Base-by-base conservation (phyloP, 1,140 invertebrate genomes). In the Pinna nobilis region DNA sequence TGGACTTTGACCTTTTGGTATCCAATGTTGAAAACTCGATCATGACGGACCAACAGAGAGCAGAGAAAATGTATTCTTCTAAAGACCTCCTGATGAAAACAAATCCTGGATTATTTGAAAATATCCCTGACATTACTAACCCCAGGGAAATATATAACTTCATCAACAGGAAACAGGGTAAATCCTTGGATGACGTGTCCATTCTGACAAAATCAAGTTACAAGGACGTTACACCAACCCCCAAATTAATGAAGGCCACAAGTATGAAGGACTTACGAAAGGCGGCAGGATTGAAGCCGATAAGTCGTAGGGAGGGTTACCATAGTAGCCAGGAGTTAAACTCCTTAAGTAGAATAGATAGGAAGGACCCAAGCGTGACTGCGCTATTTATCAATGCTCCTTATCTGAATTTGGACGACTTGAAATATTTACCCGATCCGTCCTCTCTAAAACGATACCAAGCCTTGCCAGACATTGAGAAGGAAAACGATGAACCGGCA, bases 131-230 rank as follows among this genome's bases (percentile, higher is more conserved):
- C 49, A 53, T 71, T 5, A 71, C 69, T 23, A 71, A 71, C 23
- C 69, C 69, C 28, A 47, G 69, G 30, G 60, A 71, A 32, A 61
- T 71, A n/a, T 71, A 71, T 60, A 63, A 50, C n/a, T 61, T 64
- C 9, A 39, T 71, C 35, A 63, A 37, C 59, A 63, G 44, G 44
- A 3, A 25, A 5, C 59, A 35, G 35, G 37, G 20, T 15, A 63
- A 44, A 30, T 63, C 59, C 11, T 23, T 37, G 13, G 59, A 44
- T 63, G 59, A 63, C 37, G 35, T 63, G 23, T 41, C 59, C 7
- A 28, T 11, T 25, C 11, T 63, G 9, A 30, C 35, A 0, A 44
- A 41, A 25, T 39, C 35, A 23, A 37, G n/a, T 1, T 25, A 63
- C 25, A 28, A 32, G 6, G 25, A n/a, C 23, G 20, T 37, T n/a